Percentiles rank a stretch among this genome's conserved stretches.
phyloP scores from a whole-genome alignment of 2,113 vertebrate species.

The Pipra filicauda region DNA sequence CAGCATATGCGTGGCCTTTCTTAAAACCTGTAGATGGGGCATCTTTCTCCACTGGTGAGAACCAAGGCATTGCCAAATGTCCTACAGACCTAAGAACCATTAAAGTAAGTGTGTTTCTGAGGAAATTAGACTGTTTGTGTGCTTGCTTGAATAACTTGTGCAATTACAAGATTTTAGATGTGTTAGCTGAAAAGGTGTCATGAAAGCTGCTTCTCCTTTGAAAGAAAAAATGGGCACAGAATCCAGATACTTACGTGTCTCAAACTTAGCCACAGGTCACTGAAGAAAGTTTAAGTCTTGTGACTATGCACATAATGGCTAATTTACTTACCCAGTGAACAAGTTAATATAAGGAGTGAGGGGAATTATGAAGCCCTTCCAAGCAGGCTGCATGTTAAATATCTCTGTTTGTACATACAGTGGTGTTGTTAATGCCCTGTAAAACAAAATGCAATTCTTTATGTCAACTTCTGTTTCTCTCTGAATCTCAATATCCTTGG shows the following conservation, averaged over 20 bases:
- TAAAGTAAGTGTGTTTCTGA: conserved; percentile 75
- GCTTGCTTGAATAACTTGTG: neutral
- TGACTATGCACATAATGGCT: neutral
- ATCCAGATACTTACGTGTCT: neutral
- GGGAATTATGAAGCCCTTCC: neutral
- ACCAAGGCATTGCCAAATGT: conserved; percentile 77
- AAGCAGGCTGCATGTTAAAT: neutral
- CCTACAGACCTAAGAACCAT: conserved; percentile 87
- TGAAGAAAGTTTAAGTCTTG: neutral
- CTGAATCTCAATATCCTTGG: neutral
- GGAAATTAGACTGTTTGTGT: neutral
- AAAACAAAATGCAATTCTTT: neutral
- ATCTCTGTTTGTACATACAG: neutral
- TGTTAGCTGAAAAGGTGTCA: neutral
- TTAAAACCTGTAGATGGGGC: conserved; percentile 77
- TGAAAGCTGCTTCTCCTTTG: neutral
- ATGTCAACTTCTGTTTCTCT: neutral
- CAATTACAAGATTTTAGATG: neutral
- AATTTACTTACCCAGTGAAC: neutral
- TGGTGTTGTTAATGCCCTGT: neutral
- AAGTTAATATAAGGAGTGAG: neutral
- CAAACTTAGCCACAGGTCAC: neutral
- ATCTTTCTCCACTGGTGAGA: conserved; percentile 75
- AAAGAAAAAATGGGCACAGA: neutral
- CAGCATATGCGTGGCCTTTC: conserved; percentile 87